Evolutionary conservation across 2,888 invertebrate species (phyloP).

Genomic region (Drosophila koepferae): DNA sequence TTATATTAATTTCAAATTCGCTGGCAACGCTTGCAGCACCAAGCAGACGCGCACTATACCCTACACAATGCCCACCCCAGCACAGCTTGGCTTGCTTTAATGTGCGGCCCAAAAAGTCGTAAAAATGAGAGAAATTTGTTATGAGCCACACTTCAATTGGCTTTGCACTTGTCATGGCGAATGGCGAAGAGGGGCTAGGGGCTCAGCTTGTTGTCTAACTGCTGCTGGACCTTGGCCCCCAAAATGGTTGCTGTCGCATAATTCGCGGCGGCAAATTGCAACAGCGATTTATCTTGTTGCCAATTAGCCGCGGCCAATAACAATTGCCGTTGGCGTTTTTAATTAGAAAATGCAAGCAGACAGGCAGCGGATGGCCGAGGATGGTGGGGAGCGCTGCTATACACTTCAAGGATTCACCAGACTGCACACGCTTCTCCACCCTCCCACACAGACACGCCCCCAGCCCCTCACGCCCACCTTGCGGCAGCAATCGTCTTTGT

Average conservation of each 20-base stretch:
- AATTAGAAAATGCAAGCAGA: constrained; percentile 70
- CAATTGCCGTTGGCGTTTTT: constrained; percentile 72
- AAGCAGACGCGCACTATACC: not conserved
- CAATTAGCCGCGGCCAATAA: constrained; percentile 66
- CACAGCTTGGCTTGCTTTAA: constrained; percentile 42
- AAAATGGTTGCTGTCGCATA: constrained; percentile 78
- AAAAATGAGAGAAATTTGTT: constrained; percentile 60
- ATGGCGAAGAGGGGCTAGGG: not conserved
- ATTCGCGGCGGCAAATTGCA: constrained; percentile 67
- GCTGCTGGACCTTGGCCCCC: constrained; percentile 55
- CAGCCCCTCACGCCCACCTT: not conserved
- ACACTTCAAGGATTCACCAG: constrained; percentile 17
- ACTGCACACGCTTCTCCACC: not conserved
- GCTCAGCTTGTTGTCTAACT: not conserved
- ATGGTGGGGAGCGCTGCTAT: not conserved
- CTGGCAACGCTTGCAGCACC: constrained; percentile 30
- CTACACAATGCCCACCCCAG: not conserved
- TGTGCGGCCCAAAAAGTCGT: constrained; percentile 55
- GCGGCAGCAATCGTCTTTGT: constrained; percentile 42
- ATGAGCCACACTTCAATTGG: constrained; percentile 50
- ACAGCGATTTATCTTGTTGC: constrained; percentile 76
- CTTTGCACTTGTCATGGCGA: not conserved
- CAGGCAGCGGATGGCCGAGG: constrained; percentile 15
- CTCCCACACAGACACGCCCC: too few relatives aligned
- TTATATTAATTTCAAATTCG: constrained; percentile 80